Evolutionary conservation across 2,888 invertebrate species (phyloP).

Genomic region (Tetanocera ferruginea): DNA sequence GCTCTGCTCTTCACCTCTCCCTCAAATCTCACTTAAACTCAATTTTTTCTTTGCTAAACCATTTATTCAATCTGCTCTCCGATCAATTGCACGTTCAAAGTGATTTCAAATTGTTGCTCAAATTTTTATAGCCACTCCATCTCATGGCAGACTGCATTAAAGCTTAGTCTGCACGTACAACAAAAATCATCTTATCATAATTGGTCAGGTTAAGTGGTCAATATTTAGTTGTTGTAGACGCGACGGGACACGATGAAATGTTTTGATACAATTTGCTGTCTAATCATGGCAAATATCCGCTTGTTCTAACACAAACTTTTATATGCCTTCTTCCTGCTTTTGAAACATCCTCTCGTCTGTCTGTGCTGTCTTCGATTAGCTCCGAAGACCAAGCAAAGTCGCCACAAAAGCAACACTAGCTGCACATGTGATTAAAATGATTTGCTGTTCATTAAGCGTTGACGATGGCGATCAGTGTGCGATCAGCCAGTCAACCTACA

Average conservation of each 20-base stretch:
- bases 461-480: constrained; percentile 4
- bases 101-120: too few species aligned
- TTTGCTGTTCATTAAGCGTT: constrained; percentile 63
- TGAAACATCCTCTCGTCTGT: neutral
- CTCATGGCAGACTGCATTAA: neutral
- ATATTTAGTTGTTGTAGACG: neutral
- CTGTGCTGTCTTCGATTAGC: neutral
- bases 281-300: constrained; percentile 20
- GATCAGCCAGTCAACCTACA: constrained; percentile 31
- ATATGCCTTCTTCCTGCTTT: neutral
- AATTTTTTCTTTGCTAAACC: too few species aligned
- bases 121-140: neutral
- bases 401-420: constrained; percentile 20
- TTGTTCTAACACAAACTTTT: neutral
- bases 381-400: constrained; percentile 37
- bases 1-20: too few species aligned
- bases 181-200: neutral
- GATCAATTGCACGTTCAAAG: too few species aligned
- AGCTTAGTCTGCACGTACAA: neutral
- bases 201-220: neutral
- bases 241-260: neutral
- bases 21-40: too few species aligned
- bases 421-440: constrained; percentile 57
- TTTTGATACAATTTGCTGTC: neutral
- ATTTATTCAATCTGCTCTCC: too few species aligned